These are phyloP conservation scores for Regulus satrapa DNA, from an alignment of 2,113 vertebrate genomes.

Conservation along the genomic window DNA sequence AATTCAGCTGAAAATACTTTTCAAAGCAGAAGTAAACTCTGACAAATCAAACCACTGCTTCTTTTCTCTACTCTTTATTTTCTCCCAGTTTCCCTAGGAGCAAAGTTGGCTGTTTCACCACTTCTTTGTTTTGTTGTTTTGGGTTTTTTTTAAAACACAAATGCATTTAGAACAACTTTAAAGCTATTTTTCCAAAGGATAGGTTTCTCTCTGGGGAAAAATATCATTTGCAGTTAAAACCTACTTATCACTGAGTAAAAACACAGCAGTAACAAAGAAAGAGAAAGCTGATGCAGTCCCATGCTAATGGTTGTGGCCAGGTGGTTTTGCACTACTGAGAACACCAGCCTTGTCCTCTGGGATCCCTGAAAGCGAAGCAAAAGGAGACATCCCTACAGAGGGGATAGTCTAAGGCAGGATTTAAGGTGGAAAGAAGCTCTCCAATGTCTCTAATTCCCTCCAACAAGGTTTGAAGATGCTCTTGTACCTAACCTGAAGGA, in stretches of 20 bases:
- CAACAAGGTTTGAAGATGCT: background rate
- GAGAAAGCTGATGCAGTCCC: background rate
- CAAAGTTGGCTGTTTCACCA: background rate
- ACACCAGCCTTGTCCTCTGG: background rate
- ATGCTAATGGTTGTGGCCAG: background rate
- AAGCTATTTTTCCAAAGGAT: background rate
- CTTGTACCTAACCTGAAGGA: background rate
- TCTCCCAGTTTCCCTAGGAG: background rate
- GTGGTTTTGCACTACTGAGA: background rate
- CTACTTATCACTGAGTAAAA: background rate
- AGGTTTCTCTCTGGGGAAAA: background rate
- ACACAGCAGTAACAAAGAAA: background rate
- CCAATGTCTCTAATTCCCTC: background rate
- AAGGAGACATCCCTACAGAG: background rate
- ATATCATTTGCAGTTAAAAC: background rate
- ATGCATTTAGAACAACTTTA: background rate
- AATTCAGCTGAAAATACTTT: background rate
- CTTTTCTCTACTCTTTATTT: background rate
- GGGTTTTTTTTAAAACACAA: background rate
- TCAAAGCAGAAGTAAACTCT: constrained; percentile 15
- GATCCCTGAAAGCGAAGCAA: background rate
- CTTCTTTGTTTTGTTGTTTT: background rate
- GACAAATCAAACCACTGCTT: background rate
- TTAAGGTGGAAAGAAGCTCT: background rate
- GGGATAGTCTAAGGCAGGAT: background rate